Percentiles rank a stretch among this genome's conserved stretches.
Evolutionary conservation across 2,797 vertebrate species (phyloP).

Genomic region (Limnodromus scolopaceus): DNA sequence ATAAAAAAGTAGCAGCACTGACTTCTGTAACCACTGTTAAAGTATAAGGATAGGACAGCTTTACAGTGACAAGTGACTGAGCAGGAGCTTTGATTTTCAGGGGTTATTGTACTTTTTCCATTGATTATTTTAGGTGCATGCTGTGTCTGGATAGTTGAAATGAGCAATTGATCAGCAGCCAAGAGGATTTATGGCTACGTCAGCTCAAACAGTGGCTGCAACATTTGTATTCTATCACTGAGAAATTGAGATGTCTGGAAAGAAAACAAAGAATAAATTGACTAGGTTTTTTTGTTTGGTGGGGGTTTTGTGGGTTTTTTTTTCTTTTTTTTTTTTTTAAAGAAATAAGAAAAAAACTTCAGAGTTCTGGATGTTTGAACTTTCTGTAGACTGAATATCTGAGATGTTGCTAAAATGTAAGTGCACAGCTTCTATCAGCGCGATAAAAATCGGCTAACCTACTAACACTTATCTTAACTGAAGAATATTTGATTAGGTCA

Average conservation of each 20-base stretch:
- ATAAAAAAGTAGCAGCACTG: background rate
- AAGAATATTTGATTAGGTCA: background rate
- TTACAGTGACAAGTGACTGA: background rate
- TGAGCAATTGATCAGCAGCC: conserved; percentile 18
- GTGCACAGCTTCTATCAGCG: background rate
- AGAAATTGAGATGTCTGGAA: conserved; percentile 47
- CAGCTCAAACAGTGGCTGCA: background rate
- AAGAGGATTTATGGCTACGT: background rate
- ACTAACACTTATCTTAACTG: background rate
- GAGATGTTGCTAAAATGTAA: background rate
- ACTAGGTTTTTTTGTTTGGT: background rate
- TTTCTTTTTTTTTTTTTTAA: background rate
- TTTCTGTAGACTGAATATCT: background rate
- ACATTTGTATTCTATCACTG: conserved; percentile 37
- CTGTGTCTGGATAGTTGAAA: conserved; percentile 1
- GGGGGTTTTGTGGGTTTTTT: background rate
- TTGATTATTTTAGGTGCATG: conserved; percentile 16
- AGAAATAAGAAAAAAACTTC: background rate
- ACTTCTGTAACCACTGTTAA: background rate
- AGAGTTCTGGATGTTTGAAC: background rate
- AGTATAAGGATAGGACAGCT: background rate
- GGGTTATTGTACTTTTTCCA: conserved; percentile 10
- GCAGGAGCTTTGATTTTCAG: background rate
- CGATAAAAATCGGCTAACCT: background rate
- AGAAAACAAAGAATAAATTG: conserved; percentile 21